Base-by-base conservation (phyloP, 2,888 invertebrate genomes). In the Drosophila trichaetosa region DNA sequence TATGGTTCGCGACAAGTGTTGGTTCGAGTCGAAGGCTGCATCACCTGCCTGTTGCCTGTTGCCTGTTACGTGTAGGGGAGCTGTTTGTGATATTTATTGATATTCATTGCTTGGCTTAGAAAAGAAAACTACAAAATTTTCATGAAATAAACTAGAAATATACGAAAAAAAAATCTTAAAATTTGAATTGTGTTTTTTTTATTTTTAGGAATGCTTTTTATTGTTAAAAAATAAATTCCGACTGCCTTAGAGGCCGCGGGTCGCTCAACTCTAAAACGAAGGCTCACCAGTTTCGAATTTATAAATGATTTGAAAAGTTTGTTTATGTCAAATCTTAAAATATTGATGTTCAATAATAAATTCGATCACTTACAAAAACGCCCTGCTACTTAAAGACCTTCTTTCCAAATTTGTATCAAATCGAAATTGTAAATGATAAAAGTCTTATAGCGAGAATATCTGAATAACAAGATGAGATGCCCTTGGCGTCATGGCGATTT, bases 21-120 rank as follows among this genome's bases (percentile, higher is more conserved):
- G 36, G 51, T 29, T 72, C 74, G 77, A 62, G 74, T 42, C 46
- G 46, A 46, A 46, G 46, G 46, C 24, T 53, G 60, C 29, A 57
- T 78, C 73, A 73, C 80, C 80, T 80, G 73, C 64, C 33, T 4
- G 11, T 33, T 54, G 46, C 64, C 29, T 4, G 7, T 40, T 54
- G 46, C 36, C 34, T 11, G n/a, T 5, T 24, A 10, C 1, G 7
- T 46, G 76, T 65, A 66, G 76, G 59, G 59, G 21, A 67, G n/a
- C 48, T 54, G 59, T 34, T 33, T 36, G 31, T 24, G 57, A 24
- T 46, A 46, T 46, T 21, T 24, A 4, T n/a, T 59, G 11, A 24
- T 59, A 59, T 49, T 49, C 29, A 21, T 13, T 53, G 21, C 24
- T 61, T 54, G 61, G 40, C 40, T 21, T 13, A 42, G 6, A 13